A percentile compares a stretch with the other conserved stretches of the same genome.
phyloP scores from a whole-genome alignment of 2,113 vertebrate genomes.

The Bagarius yarrelli region DNA sequence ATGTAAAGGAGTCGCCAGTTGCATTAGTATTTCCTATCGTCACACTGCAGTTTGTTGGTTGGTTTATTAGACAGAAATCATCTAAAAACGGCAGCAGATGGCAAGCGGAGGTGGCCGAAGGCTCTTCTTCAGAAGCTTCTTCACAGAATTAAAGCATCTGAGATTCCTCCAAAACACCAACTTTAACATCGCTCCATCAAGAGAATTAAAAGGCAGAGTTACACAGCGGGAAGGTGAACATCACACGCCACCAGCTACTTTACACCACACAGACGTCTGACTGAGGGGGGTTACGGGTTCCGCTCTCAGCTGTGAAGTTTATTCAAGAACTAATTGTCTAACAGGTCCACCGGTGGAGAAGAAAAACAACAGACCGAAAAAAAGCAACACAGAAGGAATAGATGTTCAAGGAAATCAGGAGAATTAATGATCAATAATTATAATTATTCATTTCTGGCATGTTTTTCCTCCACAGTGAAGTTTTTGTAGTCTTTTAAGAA shows the following conservation, averaged over 20 bases:
- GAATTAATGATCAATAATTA: too few species aligned
- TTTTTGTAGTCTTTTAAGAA: too few species aligned
- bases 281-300: background rate
- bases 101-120: background rate
- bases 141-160: background rate
- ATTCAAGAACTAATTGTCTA: too few species aligned
- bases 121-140: slow-evolving; percentile 26
- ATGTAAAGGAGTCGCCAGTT: background rate
- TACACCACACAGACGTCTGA: background rate
- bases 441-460: too few species aligned
- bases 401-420: too few species aligned
- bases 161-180: slow-evolving; percentile 46
- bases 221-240: slow-evolving; percentile 15
- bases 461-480: too few species aligned
- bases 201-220: slow-evolving; percentile 53
- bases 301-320: background rate
- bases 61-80: background rate
- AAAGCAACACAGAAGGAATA: too few species aligned
- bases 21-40: background rate
- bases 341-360: too few species aligned
- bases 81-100: slow-evolving; percentile 21
- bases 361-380: too few species aligned
- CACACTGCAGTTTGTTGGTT: background rate
- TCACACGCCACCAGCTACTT: background rate
- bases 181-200: slow-evolving; percentile 52